phyloP scores from a whole-genome alignment of 2,888 invertebrate species.

The Oasisia sp. region DNA sequence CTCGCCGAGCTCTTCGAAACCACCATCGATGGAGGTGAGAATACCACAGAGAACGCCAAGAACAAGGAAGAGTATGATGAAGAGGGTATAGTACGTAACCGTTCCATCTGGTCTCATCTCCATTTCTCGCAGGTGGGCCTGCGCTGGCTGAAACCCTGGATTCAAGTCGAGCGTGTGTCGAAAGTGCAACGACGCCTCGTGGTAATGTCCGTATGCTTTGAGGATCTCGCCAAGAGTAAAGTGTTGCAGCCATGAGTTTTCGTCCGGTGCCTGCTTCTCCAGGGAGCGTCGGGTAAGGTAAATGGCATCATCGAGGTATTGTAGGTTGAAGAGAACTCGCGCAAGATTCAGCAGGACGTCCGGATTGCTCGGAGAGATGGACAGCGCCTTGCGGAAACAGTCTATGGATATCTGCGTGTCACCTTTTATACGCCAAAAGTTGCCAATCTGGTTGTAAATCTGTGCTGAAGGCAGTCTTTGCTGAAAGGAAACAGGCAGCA shows the following conservation, averaged over 20 bases:
- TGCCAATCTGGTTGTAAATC: conserved; percentile 89
- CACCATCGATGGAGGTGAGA: conserved; percentile 77
- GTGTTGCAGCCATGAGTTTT: conserved; percentile 91
- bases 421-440: conserved; percentile 90
- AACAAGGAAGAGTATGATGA: conserved; percentile 88
- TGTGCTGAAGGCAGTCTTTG: conserved; percentile 75
- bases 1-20: conserved; percentile 56
- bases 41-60: conserved; percentile 81
- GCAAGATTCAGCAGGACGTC: conserved; percentile 87
- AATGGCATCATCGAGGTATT: conserved; percentile 90
- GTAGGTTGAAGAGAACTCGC: conserved; percentile 83
- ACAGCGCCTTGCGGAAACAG: conserved; percentile 85
- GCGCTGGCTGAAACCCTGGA: conserved; percentile 86
- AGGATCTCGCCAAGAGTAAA: conserved; percentile 91
- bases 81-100: conserved; percentile 85
- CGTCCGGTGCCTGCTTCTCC: conserved; percentile 84
- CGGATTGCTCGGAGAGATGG: conserved; percentile 86
- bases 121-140: conserved; percentile 82
- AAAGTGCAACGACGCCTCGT: conserved; percentile 86
- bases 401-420: conserved; percentile 88
- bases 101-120: conserved; percentile 82
- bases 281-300: conserved; percentile 85
- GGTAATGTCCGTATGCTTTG: conserved; percentile 88
- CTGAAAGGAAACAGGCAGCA: conserved; percentile 48
- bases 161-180: conserved; percentile 84